Base-by-base conservation (phyloP, 1,140 invertebrate species). In the Sipha flava region DNA sequence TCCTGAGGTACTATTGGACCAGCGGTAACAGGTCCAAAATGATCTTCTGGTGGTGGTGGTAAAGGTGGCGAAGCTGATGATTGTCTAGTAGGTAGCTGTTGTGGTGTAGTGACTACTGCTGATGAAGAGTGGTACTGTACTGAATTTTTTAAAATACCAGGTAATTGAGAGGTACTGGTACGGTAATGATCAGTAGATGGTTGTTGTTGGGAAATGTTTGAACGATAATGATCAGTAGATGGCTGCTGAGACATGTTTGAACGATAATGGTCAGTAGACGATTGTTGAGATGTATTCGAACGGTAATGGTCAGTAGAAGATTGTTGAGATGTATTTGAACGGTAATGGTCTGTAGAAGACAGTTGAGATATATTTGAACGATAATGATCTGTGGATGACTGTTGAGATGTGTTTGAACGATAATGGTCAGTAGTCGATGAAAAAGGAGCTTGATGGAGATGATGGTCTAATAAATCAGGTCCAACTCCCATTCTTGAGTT, bases 1-100 rank as follows among this genome's bases (percentile, higher is more conserved):
- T 95, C 93, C 81, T 94, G 92, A 0, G 93, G 93, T 40, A 95
- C 92, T 81, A 95, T 94, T 1, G 92, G 91, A 83, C 85, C 82
- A 85, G 3, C 88, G 86, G 70, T 43, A 18, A 90, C 90, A 82
- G 92, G 87, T 2, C 91, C 92, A 83, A 93, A 93, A 66, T 89
- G 89, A 82, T 92, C 90, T 82, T 92, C 89, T 29, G 94, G 94
- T 10, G 94, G 94, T 29, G 88, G 87, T 7, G 94, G 94, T 83
- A 95, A 87, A 12, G 94, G 94, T 23, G 95, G 94, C 45, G 90
- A 88, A 45, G 85, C 82, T 40, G 82, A 82, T 26, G 79, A 59
- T 66, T 80, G 81, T 64, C 81, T 57, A 52, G 5, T 23, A 16
- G 34, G 34, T 57, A 16, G 34, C 21, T 40, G 73, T 77, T 59